Evolutionary conservation across 2,113 vertebrate species (phyloP), one percentile per base, ranked within the genome.

Genomic region (Stigmatopora argus): DNA sequence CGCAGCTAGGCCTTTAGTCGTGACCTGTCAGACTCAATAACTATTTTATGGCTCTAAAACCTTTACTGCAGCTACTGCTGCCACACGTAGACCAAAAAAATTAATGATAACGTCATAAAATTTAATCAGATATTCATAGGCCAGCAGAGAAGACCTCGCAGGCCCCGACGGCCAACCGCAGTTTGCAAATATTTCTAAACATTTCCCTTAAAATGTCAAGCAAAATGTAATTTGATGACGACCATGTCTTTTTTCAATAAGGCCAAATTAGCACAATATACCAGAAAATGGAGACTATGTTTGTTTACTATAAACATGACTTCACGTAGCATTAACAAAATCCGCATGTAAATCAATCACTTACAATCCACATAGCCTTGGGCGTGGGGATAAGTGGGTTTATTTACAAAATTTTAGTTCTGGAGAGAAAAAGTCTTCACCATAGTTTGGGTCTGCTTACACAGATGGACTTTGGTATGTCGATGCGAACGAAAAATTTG

Each of bases 391-490:
- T 45, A n/a, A 61, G 59, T 8, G 38, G 1, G 5, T 61, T 45
- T 61, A 21, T 61, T 61, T 61, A 61, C 41, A 61, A 45, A 61
- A 61, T 44, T 60, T n/a, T 6, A 38, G 58, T 61, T 19, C 38
- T 21, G 38, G 59, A 45, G 44, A 23, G 59, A 44, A 7, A 44
- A 21, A 45, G 11, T 13, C 38, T 44, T 60, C 35, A 38, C 19
- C 38, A 44, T 14, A 60, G 58, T 38, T 61, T 45, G 11, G 41
- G n/a, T 14, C 59, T 45, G 59, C 41, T 61, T 61, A 45, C 38
- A 61, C 59, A 61, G 59, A 14, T 61, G 59, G 38, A 61, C n/a
- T 61, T 61, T 45, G 59, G 59, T 23, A 45, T 45, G 41, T 61
- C 13, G 5, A 44, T 61, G n/a, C 21, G 35, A 61, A 41, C 58